phyloP scores from a whole-genome alignment of 2,797 vertebrate genomes.

The Scolopax bukidnonensis region DNA sequence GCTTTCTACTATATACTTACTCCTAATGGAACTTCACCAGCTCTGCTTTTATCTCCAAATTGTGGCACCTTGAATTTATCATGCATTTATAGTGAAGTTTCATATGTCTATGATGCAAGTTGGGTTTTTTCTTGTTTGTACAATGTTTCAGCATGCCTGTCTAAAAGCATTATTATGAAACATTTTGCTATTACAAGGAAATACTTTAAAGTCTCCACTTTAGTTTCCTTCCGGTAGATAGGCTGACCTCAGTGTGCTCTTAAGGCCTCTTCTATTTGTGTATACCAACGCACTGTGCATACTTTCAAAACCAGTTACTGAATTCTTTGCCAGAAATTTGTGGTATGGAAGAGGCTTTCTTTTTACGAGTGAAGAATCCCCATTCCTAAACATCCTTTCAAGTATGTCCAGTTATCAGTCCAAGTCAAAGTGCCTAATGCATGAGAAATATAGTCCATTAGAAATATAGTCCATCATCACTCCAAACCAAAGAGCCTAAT shows the following conservation, averaged over 20 bases:
- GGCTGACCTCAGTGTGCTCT: not conserved
- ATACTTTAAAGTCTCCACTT: not conserved
- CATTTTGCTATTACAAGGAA: not conserved
- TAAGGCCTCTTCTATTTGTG: not conserved
- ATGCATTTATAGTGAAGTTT: not conserved
- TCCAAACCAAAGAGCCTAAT: not conserved
- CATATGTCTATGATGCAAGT: not conserved
- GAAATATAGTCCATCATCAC: not conserved
- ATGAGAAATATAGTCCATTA: not conserved
- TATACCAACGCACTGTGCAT: not conserved
- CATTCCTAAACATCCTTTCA: not conserved
- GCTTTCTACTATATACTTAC: not conserved
- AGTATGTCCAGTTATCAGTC: not conserved
- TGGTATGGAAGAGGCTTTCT: not conserved
- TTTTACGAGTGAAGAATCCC: not conserved
- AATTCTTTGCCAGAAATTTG: not conserved
- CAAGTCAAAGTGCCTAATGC: not conserved
- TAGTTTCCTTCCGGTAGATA: not conserved
- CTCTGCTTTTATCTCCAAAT: not conserved
- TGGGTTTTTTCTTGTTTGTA: not conserved
- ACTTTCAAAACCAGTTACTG: not conserved
- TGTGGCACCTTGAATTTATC: not conserved
- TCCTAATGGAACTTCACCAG: not conserved
- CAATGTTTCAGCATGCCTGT: not conserved
- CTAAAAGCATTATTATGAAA: slow-evolving; percentile 7